These are phyloP conservation scores for Ricordea florida DNA, from an alignment of 92 coral and sea anemone species.

Conservation along the genomic window DNA sequence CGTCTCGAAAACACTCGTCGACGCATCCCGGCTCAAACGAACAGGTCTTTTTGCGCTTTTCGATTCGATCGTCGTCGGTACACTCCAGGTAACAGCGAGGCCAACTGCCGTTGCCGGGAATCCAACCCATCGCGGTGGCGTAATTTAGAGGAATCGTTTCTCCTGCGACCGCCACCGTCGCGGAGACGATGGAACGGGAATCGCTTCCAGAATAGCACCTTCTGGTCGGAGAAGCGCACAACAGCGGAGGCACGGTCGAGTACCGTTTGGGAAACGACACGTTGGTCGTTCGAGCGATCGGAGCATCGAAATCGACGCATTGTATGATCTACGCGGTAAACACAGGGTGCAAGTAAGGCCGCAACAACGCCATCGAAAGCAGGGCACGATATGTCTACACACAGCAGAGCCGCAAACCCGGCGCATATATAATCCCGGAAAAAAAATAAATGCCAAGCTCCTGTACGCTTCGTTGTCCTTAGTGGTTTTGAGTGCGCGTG, in stretches of 20 bases:
- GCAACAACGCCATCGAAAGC: background rate
- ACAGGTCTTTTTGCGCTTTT: background rate
- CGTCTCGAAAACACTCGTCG: background rate
- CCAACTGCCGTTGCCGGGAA: background rate
- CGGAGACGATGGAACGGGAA: background rate
- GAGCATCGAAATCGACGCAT: background rate
- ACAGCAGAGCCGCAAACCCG: too few relatives aligned
- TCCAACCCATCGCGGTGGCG: background rate
- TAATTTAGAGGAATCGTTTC: background rate
- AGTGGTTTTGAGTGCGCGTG: too few relatives aligned
- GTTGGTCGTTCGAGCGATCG: background rate
- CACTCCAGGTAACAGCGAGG: background rate
- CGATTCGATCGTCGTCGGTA: background rate
- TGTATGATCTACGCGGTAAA: background rate
- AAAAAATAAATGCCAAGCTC: too few relatives aligned
- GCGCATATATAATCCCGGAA: too few relatives aligned
- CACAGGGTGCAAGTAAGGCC: background rate
- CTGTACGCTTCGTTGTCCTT: too few relatives aligned
- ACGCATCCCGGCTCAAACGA: background rate
- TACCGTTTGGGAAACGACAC: background rate
- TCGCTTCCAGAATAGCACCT: background rate
- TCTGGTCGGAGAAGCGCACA: background rate
- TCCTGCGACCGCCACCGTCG: background rate
- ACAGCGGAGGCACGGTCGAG: background rate
- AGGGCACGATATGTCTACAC: too few relatives aligned